Base-by-base conservation (phyloP, 2,888 invertebrate species). In the Amblyjoppa fuscipennis region DNA sequence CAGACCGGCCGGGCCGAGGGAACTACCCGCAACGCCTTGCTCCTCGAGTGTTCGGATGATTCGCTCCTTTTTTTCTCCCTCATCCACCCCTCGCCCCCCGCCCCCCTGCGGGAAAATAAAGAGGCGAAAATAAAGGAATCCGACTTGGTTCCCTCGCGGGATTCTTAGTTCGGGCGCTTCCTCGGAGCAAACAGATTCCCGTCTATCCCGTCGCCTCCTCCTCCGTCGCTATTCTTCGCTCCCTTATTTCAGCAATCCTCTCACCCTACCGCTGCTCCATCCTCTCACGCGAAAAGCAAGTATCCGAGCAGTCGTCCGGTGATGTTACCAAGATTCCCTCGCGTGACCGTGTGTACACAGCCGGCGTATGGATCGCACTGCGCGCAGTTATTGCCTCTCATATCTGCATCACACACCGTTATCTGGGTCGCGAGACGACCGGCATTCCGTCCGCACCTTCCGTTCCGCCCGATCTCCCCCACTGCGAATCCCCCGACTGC, bases 351-450 rank as follows among this genome's bases (percentile, higher is more conserved):
- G 28, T 61, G 25, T 34, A 76, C 20, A 66, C n/a, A 51, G n/a
- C 25, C 16, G 9, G 16, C 13, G 31, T 49, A 51, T 61, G 13
- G 20, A 31, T n/a, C 34, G 34, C 69, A 51, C n/a, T 20, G 20
- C 28, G 68, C 56, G 2, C 53, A 38, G 45, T 69, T 84, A 77
- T 78, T 78, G 71, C 73, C 78, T 74, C 74, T 74, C 77, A 74
- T 84, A 81, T 84, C 77, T 81, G 59, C 74, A 84, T 81, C 84
- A 31, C 49, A 73, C 73, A 81, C 53, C 20, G 69, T 77, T 74
- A 78, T 81, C 53, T 78, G 61, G 77, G 73, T 81, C 84, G 77
- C 49, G 41, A 53, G 76, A 81, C 77, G 73, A 77, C 77, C 74
- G 74, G 45, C 70, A 53, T 73, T 81, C 71, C 41, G 20, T 41